These are phyloP conservation scores for Leucophenga montana DNA, from an alignment of 2,888 invertebrate species.

Conservation along the genomic window DNA sequence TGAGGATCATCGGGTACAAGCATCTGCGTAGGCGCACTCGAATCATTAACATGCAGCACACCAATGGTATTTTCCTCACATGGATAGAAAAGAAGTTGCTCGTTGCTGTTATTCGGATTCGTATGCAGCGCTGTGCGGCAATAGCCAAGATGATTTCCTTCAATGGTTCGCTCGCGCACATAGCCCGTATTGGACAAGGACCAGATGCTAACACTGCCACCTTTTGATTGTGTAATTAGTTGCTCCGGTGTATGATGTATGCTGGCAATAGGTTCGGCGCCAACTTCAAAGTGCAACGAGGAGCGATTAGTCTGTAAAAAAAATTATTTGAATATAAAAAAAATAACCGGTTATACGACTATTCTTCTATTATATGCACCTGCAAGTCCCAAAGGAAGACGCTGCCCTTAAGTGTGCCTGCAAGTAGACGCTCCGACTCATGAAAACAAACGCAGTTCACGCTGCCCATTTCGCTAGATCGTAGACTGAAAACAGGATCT, in stretches of 20 bases:
- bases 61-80: conserved; percentile 75
- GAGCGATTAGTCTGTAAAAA: conserved; percentile 82
- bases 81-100: conserved; percentile 78
- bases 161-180: conserved; percentile 75
- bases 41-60: conserved; percentile 70
- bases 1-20: conserved; percentile 70
- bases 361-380: conserved; percentile 72
- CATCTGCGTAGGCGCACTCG: conserved; percentile 68
- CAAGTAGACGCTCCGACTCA: conserved; percentile 79
- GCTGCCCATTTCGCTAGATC: conserved; percentile 80
- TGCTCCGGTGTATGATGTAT: conserved; percentile 76
- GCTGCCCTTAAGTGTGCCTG: conserved; percentile 83
- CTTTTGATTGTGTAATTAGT: conserved; percentile 84
- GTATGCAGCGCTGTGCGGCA: conserved; percentile 77
- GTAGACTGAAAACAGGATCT: conserved; percentile 84
- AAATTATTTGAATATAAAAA: background rate
- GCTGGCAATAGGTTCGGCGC: conserved; percentile 75
- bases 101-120: conserved; percentile 67
- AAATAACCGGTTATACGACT: background rate
- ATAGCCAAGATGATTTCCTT: conserved; percentile 81
- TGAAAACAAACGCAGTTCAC: conserved; percentile 84
- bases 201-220: conserved; percentile 81
- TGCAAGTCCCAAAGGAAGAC: conserved; percentile 87
- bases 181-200: conserved; percentile 78
- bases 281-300: conserved; percentile 79